Evolutionary conservation across 2,888 invertebrate species (phyloP).

Genomic region (Tromatobia lineatoria): DNA sequence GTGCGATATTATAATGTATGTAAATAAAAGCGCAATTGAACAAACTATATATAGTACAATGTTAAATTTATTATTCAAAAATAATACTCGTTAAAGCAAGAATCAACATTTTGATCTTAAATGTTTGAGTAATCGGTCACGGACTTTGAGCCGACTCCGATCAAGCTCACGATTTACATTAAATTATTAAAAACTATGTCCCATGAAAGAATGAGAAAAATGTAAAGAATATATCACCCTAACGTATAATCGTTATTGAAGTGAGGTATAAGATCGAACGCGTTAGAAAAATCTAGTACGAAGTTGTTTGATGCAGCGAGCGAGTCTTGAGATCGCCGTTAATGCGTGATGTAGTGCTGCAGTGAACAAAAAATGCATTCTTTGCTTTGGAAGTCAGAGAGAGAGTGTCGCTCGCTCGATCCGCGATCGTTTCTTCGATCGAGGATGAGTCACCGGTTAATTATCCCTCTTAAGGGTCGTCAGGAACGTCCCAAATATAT

Average conservation of each 20-base stretch:
- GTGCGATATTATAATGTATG: no score
- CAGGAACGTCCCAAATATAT: constrained; percentile 18
- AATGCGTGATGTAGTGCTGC: constrained; percentile 23
- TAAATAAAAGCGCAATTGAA: no score
- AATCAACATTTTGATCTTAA: no score
- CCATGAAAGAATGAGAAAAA: no score
- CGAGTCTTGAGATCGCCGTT: constrained; percentile 1
- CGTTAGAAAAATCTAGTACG: constrained; percentile 48
- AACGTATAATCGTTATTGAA: neutral
- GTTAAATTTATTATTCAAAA: no score
- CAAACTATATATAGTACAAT: no score
- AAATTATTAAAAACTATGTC: no score
- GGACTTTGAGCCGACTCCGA: no score
- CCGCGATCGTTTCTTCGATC: constrained; percentile 54
- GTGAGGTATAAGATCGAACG: constrained; percentile 30
- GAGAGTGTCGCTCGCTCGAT: constrained; percentile 30
- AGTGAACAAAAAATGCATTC: constrained; percentile 53
- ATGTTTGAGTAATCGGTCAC: no score
- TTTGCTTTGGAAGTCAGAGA: constrained; percentile 43
- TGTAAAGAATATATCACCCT: no score
- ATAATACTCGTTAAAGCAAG: no score
- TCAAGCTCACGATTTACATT: no score
- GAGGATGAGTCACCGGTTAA: constrained; percentile 27
- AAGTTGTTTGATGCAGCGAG: constrained; percentile 12
- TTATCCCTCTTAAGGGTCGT: neutral